Percentiles rank a stretch among this genome's conserved stretches.
Evolutionary conservation across 2,113 vertebrate genomes (phyloP).

Genomic region (Jaculus jaculus): DNA sequence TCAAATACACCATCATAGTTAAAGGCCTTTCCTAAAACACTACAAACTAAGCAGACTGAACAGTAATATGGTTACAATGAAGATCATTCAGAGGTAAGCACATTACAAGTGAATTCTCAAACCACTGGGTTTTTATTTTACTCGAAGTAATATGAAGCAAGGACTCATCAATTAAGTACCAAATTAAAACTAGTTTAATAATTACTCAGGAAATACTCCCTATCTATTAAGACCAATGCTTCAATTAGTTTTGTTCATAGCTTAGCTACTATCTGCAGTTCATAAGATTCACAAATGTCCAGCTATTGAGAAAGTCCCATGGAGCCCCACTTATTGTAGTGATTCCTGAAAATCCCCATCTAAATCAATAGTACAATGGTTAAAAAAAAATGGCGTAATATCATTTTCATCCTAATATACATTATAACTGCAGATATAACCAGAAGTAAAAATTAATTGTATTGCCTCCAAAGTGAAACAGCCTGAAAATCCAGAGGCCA

Average conservation of each 20-base stretch:
- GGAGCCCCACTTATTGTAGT: background rate
- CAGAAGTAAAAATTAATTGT: background rate
- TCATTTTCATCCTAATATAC: background rate
- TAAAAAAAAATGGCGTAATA: background rate
- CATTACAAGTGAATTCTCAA: background rate
- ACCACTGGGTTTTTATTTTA: background rate
- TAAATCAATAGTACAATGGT: background rate
- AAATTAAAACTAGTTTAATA: background rate
- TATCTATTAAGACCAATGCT: background rate
- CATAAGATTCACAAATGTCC: slow-evolving; percentile 4
- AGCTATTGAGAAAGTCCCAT: background rate
- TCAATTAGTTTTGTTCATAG: slow-evolving; percentile 5
- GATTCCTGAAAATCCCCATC: background rate
- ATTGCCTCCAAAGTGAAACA: background rate
- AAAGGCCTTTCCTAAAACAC: slow-evolving; percentile 22
- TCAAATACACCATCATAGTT: background rate
- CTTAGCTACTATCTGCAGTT: slow-evolving; percentile 8
- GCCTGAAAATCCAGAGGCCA: slow-evolving; percentile 14
- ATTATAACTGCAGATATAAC: background rate
- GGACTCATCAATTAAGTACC: background rate
- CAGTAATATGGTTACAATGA: background rate
- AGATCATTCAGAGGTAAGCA: background rate
- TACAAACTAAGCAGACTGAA: background rate
- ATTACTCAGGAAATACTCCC: background rate
- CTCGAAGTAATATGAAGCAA: background rate